A percentile compares a stretch with the other conserved stretches of the same genome.
These are phyloP conservation scores for Phaetusa simplex DNA, from an alignment of 2,113 vertebrate species.

Conservation along the genomic window DNA sequence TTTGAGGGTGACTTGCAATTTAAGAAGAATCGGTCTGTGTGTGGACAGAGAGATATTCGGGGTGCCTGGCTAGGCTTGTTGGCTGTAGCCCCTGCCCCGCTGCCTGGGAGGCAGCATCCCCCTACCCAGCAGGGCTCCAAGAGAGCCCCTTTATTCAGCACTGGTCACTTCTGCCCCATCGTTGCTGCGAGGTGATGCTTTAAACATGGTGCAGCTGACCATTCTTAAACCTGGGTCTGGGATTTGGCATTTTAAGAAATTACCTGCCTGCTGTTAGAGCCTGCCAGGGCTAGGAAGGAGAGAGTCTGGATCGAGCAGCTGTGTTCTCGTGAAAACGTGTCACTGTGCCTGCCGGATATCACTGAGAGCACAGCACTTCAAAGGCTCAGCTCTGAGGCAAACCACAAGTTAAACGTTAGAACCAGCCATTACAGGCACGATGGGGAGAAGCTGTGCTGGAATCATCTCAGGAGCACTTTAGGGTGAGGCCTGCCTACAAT, in stretches of 20 bases:
- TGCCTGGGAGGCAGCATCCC: not conserved
- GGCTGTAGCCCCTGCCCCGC: not conserved
- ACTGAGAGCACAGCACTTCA: not conserved
- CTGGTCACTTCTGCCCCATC: not conserved
- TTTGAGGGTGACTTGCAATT: not conserved
- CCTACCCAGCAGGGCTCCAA: not conserved
- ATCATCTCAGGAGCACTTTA: rapidly evolving
- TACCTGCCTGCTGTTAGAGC: not conserved
- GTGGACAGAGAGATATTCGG: not conserved
- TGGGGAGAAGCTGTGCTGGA: not conserved
- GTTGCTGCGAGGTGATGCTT: not conserved
- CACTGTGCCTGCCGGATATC: not conserved
- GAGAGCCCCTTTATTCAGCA: not conserved
- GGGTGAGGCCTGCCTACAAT: not conserved
- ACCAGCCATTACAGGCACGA: not conserved
- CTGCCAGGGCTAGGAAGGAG: not conserved
- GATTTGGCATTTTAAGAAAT: not conserved
- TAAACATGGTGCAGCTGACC: not conserved
- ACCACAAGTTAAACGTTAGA: not conserved
- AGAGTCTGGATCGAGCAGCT: not conserved
- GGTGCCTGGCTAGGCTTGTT: not conserved
- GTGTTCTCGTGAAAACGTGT: not conserved
- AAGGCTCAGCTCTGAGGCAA: not conserved
- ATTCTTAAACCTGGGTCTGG: not conserved
- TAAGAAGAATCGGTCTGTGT: not conserved